Evolutionary conservation across 2,888 invertebrate genomes (phyloP).

Genomic region (Ormyrus thymus): DNA sequence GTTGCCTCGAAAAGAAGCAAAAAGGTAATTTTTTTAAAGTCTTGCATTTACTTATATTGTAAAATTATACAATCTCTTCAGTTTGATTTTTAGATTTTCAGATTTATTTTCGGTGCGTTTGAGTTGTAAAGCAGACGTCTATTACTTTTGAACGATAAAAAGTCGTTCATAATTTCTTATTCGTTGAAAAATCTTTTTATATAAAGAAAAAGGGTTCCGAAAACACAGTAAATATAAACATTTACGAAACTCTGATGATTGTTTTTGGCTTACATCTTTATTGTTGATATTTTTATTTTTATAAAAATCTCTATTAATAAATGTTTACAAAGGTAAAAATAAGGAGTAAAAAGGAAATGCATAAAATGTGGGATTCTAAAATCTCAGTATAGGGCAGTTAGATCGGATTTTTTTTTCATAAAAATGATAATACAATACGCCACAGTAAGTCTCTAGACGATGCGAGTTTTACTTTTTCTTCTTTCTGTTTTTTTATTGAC

Average conservation of each 20-base stretch:
- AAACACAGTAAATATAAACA: conserved; percentile 47
- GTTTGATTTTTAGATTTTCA: conserved; percentile 15
- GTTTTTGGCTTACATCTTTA: conserved; percentile 30
- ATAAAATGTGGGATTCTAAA: conserved; percentile 31
- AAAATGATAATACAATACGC: conserved; percentile 21
- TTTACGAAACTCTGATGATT: conserved; percentile 37
- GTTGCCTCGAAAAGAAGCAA: conserved; percentile 6
- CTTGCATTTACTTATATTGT: not conserved
- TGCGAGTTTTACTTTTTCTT: conserved; percentile 31
- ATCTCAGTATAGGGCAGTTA: conserved; percentile 40
- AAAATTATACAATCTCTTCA: conserved; percentile 26
- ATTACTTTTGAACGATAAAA: too few relatives aligned
- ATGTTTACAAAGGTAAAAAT: conserved; percentile 39
- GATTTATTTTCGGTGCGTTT: conserved; percentile 2
- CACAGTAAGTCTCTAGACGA: not conserved
- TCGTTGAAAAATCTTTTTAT: conserved; percentile 17
- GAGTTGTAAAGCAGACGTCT: not conserved
- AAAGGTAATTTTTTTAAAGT: conserved; percentile 6
- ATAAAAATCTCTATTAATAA: conserved; percentile 43
- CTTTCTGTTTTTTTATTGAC: conserved; percentile 22
- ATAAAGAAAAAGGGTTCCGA: conserved; percentile 32
- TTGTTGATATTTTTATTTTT: conserved; percentile 26
- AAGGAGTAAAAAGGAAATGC: conserved; percentile 26
- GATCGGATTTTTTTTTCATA: conserved; percentile 4
- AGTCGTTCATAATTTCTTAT: not conserved